Percentiles rank a stretch among this genome's conserved stretches.
These are phyloP conservation scores for Kuschelorhynchus macadamiae DNA, from an alignment of 2,888 invertebrate species.

Conservation along the genomic window DNA sequence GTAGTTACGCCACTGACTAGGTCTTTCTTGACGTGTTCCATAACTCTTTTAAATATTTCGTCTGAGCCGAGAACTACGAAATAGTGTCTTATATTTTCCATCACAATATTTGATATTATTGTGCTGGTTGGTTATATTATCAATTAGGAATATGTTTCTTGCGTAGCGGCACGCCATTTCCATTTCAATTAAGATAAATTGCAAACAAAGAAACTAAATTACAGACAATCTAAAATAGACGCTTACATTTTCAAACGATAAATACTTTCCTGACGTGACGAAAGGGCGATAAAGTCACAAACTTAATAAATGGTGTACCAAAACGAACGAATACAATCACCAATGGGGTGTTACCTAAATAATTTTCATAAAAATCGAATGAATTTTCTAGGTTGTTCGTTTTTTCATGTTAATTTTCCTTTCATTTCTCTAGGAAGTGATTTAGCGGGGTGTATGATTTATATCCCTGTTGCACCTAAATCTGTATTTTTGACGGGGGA, in stretches of 20 bases:
- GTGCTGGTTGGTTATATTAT: no score
- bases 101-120: no score
- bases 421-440: constrained; percentile 25
- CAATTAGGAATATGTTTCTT: constrained; percentile 21
- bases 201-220: constrained; percentile 37
- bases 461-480: constrained; percentile 7
- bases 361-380: constrained; percentile 45
- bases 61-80: no score
- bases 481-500: not conserved
- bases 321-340: constrained; percentile 39
- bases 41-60: no score
- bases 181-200: constrained; percentile 38
- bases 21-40: no score
- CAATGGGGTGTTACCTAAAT: constrained; percentile 37
- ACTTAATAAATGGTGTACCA: constrained; percentile 41
- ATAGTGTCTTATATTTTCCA: no score
- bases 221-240: constrained; percentile 15
- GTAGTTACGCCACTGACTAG: no score
- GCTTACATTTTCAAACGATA: constrained; percentile 29
- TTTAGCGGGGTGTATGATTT: constrained; percentile 18
- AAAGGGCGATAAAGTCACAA: constrained; percentile 44
- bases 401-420: constrained; percentile 33
- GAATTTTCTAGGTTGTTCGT: constrained; percentile 24
- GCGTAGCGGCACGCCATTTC: constrained; percentile 17
- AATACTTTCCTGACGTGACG: constrained; percentile 41